These are phyloP conservation scores for Melanogrammus aeglefinus DNA, from an alignment of 2,797 vertebrate genomes.

Conservation along the genomic window DNA sequence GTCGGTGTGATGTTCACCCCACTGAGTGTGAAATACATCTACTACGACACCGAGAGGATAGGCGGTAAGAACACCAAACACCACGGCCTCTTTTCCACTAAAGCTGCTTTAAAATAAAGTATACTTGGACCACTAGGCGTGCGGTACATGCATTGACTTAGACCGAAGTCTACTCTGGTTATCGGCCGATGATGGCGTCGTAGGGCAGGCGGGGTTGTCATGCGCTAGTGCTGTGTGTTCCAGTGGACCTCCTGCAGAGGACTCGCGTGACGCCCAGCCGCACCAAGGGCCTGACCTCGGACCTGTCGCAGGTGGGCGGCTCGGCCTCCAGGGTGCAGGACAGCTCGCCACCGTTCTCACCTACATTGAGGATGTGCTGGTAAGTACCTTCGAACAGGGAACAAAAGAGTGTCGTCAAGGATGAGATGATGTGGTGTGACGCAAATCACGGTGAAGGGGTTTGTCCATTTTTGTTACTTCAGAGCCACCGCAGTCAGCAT, in stretches of 20 bases:
- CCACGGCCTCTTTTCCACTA: not conserved
- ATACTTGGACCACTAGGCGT: too few relatives aligned
- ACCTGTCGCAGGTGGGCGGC: slow-evolving; percentile 88
- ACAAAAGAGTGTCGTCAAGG: too few relatives aligned
- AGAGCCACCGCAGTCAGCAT: too few relatives aligned
- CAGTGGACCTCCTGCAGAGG: slow-evolving; percentile 93
- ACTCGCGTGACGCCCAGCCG: slow-evolving; percentile 83
- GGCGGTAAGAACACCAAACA: slow-evolving; percentile 78
- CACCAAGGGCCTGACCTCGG: slow-evolving; percentile 90
- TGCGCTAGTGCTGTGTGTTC: slow-evolving; percentile 15
- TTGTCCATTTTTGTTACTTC: not conserved
- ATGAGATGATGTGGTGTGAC: not conserved
- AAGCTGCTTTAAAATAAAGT: not conserved
- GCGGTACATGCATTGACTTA: not conserved
- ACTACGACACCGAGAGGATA: slow-evolving; percentile 92
- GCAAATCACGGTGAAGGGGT: not conserved
- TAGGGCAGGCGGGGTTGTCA: not conserved
- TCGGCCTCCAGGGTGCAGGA: slow-evolving; percentile 88
- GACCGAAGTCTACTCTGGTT: not conserved
- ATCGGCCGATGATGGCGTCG: not conserved
- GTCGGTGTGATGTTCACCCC: slow-evolving; percentile 99
- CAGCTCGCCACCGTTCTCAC: slow-evolving; percentile 85
- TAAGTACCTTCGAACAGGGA: slow-evolving; percentile 61
- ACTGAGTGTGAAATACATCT: slow-evolving; percentile 85
- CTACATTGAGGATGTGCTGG: slow-evolving; percentile 94